Percentiles rank a stretch among this genome's conserved stretches.
These are phyloP conservation scores for Melanotaenia duboulayi DNA, from an alignment of 2,113 vertebrate species.

Conservation along the genomic window DNA sequence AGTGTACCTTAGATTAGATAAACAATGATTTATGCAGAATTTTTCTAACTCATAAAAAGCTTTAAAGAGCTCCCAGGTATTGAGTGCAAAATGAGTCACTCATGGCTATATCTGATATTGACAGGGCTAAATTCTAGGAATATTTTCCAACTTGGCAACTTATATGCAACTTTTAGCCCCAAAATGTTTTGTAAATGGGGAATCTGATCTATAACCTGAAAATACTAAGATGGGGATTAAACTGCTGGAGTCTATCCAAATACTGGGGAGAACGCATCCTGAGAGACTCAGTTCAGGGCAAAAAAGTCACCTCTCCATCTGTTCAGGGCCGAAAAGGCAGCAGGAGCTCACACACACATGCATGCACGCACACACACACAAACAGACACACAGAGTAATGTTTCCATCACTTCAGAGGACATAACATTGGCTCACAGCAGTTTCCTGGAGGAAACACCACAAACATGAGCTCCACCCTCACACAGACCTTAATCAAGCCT, in stretches of 20 bases:
- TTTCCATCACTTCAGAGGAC: slow-evolving; percentile 30
- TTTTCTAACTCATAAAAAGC: background rate
- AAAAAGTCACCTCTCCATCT: slow-evolving; percentile 53
- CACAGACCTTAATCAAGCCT: background rate
- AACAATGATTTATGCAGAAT: background rate
- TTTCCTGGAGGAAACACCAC: slow-evolving; percentile 8
- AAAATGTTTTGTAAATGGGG: slow-evolving; percentile 3
- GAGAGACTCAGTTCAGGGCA: slow-evolving; percentile 41
- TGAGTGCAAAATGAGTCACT: too few relatives aligned
- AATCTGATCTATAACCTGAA: slow-evolving; percentile 13
- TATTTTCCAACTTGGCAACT: background rate
- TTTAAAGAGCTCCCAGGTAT: background rate
- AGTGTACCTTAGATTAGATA: slow-evolving; percentile 1
- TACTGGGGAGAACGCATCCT: slow-evolving; percentile 31
- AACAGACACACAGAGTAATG: slow-evolving; percentile 1
- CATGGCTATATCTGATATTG: too few relatives aligned
- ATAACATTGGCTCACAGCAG: slow-evolving; percentile 1
- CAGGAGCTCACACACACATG: slow-evolving; percentile 21
- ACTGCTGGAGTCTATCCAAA: slow-evolving; percentile 48
- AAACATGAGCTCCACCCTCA: background rate
- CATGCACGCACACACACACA: too few relatives aligned
- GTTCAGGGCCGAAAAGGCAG: slow-evolving; percentile 44
- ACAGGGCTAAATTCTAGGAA: background rate
- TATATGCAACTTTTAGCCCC: background rate
- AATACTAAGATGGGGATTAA: slow-evolving; percentile 15